Evolutionary conservation across 2,797 vertebrate species (phyloP).

Genomic region (Siniperca scherzeri): DNA sequence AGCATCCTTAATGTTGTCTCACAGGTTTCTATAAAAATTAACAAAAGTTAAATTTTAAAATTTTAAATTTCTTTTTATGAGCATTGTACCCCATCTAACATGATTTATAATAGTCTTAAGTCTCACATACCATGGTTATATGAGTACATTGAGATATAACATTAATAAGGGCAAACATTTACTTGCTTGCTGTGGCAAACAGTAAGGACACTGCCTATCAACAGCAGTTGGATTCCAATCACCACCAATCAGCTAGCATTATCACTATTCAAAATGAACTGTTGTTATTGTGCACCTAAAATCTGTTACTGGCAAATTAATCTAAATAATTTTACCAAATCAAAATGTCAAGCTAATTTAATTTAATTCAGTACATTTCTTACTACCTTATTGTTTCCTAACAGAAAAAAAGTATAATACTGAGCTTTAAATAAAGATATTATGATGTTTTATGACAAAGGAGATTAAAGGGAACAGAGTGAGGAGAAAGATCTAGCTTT

Average conservation of each 20-base stretch:
- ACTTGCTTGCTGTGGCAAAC: not conserved
- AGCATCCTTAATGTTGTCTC: not conserved
- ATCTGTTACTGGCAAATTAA: not conserved
- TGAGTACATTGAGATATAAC: no score
- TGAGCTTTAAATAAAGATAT: conserved; percentile 15
- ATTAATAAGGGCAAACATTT: not conserved
- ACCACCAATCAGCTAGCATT: not conserved
- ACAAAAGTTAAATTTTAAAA: not conserved
- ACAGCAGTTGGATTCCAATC: not conserved
- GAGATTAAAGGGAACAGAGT: conserved; percentile 28
- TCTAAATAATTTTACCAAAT: not conserved
- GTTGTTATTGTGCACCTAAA: not conserved
- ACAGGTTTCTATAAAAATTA: not conserved
- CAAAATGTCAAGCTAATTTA: not conserved
- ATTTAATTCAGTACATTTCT: conserved; percentile 2
- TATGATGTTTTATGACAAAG: conserved; percentile 14
- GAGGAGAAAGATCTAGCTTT: not conserved
- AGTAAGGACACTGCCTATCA: not conserved
- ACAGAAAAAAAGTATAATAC: not conserved
- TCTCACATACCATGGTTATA: not conserved
- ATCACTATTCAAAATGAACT: not conserved
- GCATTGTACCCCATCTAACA: not conserved
- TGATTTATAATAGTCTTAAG: not conserved
- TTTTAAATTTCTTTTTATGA: not conserved
- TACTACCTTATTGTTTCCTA: not conserved